Evolutionary conservation across 1,140 invertebrate genomes (phyloP).

Genomic region (Aleiodes sp.): DNA sequence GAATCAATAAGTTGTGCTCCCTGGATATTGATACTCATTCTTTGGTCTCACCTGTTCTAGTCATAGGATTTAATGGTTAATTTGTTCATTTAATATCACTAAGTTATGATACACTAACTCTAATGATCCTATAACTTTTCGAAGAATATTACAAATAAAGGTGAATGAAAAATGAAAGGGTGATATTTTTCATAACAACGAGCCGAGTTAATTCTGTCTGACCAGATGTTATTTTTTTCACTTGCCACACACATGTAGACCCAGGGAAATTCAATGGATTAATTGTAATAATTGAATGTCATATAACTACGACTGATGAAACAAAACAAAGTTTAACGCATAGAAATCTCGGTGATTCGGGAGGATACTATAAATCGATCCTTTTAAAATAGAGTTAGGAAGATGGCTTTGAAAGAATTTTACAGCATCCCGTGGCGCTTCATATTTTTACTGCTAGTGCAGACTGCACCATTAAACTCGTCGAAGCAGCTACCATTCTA

Average conservation of each 20-base stretch:
- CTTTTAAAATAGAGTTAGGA: not conserved
- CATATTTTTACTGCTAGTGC: slow-evolving; percentile 30
- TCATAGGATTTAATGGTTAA: slow-evolving; percentile 3
- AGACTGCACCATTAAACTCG: slow-evolving; percentile 29
- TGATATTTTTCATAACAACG: not conserved
- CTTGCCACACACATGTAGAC: too few species aligned
- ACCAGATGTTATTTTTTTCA: too few species aligned
- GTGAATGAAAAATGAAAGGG: not conserved
- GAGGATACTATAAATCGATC: not conserved
- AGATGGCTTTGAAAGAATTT: slow-evolving; percentile 23
- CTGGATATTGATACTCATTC: not conserved
- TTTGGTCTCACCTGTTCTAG: not conserved
- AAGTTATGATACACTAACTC: not conserved
- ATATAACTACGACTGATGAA: too few species aligned
- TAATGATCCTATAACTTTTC: not conserved
- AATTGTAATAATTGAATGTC: too few species aligned
- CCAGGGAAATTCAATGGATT: too few species aligned
- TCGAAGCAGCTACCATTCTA: slow-evolving; percentile 1
- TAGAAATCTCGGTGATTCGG: not conserved
- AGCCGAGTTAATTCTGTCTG: too few species aligned
- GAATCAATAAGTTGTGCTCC: not conserved
- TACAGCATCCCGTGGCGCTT: slow-evolving; percentile 20
- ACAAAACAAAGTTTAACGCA: too few species aligned
- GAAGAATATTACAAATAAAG: not conserved
- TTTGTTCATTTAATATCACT: not conserved